phyloP scores from a whole-genome alignment of 2,797 vertebrate genomes.

The Girardinus metallicus region DNA sequence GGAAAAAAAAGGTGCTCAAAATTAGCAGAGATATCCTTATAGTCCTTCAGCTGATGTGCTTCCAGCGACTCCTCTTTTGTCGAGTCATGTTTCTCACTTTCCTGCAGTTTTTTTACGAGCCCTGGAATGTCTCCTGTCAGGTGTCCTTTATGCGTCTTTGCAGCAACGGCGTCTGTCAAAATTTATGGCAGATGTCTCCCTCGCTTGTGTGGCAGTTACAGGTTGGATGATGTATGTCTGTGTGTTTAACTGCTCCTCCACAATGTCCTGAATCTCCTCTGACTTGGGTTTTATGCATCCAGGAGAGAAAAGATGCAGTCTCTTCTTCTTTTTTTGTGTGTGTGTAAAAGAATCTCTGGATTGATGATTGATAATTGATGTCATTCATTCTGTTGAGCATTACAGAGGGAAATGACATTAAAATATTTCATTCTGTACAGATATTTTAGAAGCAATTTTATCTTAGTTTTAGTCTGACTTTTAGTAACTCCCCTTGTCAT shows the following conservation, averaged over 20 bases:
- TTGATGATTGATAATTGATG: background rate
- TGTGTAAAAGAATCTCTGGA: background rate
- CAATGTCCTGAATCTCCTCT: constrained; percentile 1
- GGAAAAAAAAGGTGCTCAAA: background rate
- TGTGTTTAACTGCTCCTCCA: constrained; percentile 3
- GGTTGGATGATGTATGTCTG: constrained; percentile 31
- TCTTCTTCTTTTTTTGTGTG: background rate
- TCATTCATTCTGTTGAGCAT: background rate
- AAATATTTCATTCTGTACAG: background rate
- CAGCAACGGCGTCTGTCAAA: background rate
- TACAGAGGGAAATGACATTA: background rate
- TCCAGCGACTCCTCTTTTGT: background rate
- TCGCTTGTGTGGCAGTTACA: constrained; percentile 17
- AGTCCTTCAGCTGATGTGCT: background rate
- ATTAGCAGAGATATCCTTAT: too few relatives aligned
- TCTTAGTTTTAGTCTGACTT: background rate
- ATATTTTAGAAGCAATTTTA: background rate
- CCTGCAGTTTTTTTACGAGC: constrained; percentile 20
- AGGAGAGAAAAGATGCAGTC: background rate
- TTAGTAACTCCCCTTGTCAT: background rate
- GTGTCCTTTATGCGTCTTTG: constrained; percentile 43
- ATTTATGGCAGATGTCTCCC: constrained; percentile 47
- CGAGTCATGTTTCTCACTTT: constrained; percentile 16
- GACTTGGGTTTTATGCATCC: background rate
- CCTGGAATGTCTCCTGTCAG: constrained; percentile 31